Evolutionary conservation across 2,113 vertebrate species (phyloP).

Genomic region (Oenanthe oenanthe): DNA sequence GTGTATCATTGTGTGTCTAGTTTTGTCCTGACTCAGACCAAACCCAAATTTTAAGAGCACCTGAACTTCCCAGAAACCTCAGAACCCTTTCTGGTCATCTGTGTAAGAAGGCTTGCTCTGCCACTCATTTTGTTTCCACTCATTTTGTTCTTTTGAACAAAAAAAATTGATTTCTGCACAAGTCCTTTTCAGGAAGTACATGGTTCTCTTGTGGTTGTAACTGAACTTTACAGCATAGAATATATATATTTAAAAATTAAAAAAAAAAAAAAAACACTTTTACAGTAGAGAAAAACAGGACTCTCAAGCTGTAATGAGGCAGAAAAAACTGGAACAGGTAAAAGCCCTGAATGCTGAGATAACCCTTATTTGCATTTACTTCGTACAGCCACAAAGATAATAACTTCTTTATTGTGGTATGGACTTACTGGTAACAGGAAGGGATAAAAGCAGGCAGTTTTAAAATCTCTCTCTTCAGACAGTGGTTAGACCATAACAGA

Average conservation of each 20-base stretch:
- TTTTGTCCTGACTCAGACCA: not conserved
- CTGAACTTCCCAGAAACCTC: constrained; percentile 5
- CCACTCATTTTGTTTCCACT: not conserved
- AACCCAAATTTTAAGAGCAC: rapidly evolving
- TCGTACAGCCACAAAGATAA: not conserved
- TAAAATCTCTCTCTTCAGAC: not conserved
- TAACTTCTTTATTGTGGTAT: not conserved
- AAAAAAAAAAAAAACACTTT: not conserved
- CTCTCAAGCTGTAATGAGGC: not conserved
- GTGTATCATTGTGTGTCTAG: not conserved
- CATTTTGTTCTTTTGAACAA: not conserved
- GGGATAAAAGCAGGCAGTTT: not conserved
- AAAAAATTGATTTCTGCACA: not conserved
- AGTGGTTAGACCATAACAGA: not conserved
- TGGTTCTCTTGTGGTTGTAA: not conserved
- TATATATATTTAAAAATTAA: not conserved
- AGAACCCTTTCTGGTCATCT: not conserved
- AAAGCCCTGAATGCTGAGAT: not conserved
- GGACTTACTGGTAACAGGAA: not conserved
- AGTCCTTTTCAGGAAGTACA: not conserved
- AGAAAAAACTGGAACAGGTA: not conserved
- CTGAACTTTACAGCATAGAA: not conserved
- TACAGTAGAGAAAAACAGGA: not conserved
- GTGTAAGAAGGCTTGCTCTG: not conserved
- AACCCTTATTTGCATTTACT: not conserved